A percentile compares a stretch with the other conserved stretches of the same genome.
These are phyloP conservation scores for Xenentodon cancila DNA, from an alignment of 2,797 vertebrate species.

Conservation along the genomic window DNA sequence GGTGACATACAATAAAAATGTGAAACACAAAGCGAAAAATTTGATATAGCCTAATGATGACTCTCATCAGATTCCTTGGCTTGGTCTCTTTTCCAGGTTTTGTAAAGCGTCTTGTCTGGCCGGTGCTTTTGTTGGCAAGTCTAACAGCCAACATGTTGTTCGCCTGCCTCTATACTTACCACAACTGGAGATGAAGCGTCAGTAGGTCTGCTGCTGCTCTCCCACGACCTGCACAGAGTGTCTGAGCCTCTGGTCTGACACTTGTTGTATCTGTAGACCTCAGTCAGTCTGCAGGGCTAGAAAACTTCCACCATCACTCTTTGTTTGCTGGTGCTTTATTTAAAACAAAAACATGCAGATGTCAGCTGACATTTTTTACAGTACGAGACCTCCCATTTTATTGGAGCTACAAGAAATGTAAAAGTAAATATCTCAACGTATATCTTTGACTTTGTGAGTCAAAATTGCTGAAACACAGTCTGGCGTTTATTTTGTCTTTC, in stretches of 20 bases:
- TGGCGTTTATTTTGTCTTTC: slow-evolving; percentile 19
- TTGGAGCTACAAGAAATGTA: neutral
- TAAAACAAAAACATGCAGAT: slow-evolving; percentile 11
- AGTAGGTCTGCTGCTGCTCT: slow-evolving; percentile 2
- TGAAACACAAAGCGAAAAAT: neutral
- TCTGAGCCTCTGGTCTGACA: slow-evolving; percentile 5
- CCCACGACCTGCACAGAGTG: slow-evolving; percentile 2
- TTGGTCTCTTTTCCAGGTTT: slow-evolving; percentile 73
- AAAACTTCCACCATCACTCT: slow-evolving; percentile 4
- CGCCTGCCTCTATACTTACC: slow-evolving; percentile 86
- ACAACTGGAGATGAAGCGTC: slow-evolving; percentile 77
- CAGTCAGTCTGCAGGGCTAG: slow-evolving; percentile 7
- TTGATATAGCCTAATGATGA: neutral
- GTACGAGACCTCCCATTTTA: slow-evolving; percentile 12
- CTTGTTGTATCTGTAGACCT: slow-evolving; percentile 1
- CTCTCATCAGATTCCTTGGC: neutral
- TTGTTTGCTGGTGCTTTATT: slow-evolving; percentile 20
- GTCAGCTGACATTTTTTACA: slow-evolving; percentile 12
- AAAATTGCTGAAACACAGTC: slow-evolving; percentile 5
- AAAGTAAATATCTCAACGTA: too few relatives aligned
- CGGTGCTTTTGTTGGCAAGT: slow-evolving; percentile 86
- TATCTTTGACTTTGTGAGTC: slow-evolving; percentile 15
- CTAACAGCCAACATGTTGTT: slow-evolving; percentile 88
- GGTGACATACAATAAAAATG: too few relatives aligned
- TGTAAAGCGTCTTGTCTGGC: slow-evolving; percentile 72